These are phyloP conservation scores for Tauraco erythrolophus DNA, from an alignment of 2,113 vertebrate genomes.

Conservation along the genomic window DNA sequence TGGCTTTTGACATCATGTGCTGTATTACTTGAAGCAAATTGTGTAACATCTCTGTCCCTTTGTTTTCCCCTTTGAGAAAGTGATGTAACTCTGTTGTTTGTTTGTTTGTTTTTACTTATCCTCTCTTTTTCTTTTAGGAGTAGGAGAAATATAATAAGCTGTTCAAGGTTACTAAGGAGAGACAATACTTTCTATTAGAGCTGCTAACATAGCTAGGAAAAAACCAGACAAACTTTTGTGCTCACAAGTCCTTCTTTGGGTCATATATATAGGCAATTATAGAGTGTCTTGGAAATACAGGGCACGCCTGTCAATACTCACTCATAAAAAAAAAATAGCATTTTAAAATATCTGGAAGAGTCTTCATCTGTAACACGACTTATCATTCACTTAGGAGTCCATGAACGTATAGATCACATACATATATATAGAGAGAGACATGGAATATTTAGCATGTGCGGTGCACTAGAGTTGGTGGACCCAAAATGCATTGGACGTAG, in stretches of 20 bases:
- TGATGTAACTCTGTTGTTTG: not conserved
- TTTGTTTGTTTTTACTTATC: not conserved
- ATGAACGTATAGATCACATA: not conserved
- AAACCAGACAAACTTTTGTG: not conserved
- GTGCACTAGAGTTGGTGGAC: not conserved
- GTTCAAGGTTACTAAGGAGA: not conserved
- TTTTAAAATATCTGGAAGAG: not conserved
- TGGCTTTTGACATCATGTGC: not conserved
- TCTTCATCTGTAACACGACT: not conserved
- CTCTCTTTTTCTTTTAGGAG: not conserved
- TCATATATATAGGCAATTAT: not conserved
- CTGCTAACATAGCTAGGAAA: not conserved
- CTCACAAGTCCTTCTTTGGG: not conserved
- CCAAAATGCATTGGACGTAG: fast-evolving
- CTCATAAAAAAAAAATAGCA: not conserved
- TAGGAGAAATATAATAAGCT: not conserved
- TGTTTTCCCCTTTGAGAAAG: not conserved
- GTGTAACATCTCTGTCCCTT: not conserved
- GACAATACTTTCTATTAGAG: not conserved
- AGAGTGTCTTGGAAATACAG: not conserved
- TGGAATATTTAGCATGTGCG: not conserved
- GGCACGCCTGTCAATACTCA: not conserved
- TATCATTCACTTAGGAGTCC: not conserved
- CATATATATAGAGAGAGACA: fast-evolving
- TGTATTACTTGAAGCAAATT: not conserved